Percentiles rank a stretch among this genome's conserved stretches.
Evolutionary conservation across 1,140 invertebrate genomes (phyloP).

Genomic region (Antheraea mylitta): DNA sequence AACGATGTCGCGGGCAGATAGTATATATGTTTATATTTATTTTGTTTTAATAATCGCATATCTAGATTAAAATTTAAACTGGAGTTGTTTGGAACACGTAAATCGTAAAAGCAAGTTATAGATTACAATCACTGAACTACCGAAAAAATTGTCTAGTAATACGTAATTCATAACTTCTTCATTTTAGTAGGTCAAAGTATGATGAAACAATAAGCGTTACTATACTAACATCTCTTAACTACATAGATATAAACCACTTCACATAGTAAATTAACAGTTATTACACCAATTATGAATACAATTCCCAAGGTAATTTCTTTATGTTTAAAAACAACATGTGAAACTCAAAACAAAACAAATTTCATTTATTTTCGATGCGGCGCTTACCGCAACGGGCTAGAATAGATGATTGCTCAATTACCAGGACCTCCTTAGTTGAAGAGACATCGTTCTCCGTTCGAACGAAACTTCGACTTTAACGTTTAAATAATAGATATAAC

Average conservation of each 20-base stretch:
- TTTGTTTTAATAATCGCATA: too few species aligned
- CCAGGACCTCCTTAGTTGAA: conserved; percentile 76
- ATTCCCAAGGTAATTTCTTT: conserved; percentile 26
- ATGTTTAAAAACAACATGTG: conserved; percentile 24
- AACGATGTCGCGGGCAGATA: too few species aligned
- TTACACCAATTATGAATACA: not conserved
- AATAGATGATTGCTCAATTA: conserved; percentile 78
- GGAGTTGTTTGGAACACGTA: too few species aligned
- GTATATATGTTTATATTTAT: too few species aligned
- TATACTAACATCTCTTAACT: not conserved
- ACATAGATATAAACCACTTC: not conserved
- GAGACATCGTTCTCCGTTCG: conserved; percentile 30
- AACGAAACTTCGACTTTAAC: conserved; percentile 39
- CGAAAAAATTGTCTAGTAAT: too few species aligned
- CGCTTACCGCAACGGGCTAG: conserved; percentile 72
- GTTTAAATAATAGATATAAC: conserved; percentile 32
- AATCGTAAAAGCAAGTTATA: too few species aligned
- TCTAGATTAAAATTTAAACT: too few species aligned
- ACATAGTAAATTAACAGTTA: not conserved
- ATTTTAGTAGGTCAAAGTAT: not conserved
- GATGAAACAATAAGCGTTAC: not conserved
- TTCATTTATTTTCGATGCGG: conserved; percentile 70
- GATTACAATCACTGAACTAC: too few species aligned
- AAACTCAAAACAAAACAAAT: conserved; percentile 60
- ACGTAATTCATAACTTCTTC: not conserved